phyloP scores from a whole-genome alignment of 2,797 vertebrate species.

The Pangasius djambal region DNA sequence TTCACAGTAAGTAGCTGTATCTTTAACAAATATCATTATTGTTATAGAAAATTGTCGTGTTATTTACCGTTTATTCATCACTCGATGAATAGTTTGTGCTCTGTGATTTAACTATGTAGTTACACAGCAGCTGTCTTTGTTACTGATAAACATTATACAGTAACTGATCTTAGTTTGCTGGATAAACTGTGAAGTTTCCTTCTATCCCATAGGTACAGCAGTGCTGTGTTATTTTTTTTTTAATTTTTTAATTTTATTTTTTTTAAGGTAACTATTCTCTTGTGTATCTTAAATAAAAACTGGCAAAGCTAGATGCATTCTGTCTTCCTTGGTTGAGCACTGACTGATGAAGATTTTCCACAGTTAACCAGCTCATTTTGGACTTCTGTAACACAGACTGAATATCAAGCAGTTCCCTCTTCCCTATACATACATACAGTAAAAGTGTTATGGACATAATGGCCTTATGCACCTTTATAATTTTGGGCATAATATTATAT shows the following conservation, averaged over 20 bases:
- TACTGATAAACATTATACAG: background rate
- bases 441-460: background rate
- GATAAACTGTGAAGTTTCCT: background rate
- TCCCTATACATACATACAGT: no score
- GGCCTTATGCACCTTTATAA: background rate
- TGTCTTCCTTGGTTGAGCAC: background rate
- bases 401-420: background rate
- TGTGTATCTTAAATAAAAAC: background rate
- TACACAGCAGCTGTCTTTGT: background rate
- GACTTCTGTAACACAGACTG: background rate
- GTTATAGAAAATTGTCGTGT: background rate
- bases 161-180: no score
- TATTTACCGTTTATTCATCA: background rate
- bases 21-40: background rate
- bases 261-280: background rate
- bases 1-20: constrained; percentile 26
- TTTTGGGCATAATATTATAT: background rate
- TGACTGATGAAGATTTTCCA: background rate
- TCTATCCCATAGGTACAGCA: background rate
- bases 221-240: background rate
- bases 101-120: background rate
- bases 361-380: background rate
- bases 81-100: constrained; percentile 21
- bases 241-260: no score
- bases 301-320: background rate